Evolutionary conservation across 1,140 invertebrate genomes (phyloP).

Genomic region (Physella acuta): DNA sequence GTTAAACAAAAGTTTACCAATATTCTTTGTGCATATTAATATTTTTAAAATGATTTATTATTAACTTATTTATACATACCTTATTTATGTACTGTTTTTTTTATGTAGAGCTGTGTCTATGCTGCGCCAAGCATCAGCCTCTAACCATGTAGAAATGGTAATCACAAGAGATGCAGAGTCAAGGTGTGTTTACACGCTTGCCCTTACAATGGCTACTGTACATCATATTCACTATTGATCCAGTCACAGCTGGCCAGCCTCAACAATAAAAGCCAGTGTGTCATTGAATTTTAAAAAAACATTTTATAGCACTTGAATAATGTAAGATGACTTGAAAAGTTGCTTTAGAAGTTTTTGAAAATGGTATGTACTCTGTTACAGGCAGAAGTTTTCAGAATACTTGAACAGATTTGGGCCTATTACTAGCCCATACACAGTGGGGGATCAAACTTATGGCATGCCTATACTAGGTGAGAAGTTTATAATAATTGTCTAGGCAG

Average conservation of each 20-base stretch:
- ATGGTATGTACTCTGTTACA: no score
- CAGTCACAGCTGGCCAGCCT: no score
- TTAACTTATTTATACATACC: no score
- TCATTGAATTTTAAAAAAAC: not conserved
- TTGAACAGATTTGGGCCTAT: slow-evolving; percentile 1
- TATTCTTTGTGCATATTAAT: no score
- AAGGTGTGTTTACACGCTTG: slow-evolving; percentile 34
- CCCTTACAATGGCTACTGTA: no score
- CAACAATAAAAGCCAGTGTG: no score
- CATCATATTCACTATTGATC: no score
- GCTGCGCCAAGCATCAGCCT: slow-evolving; percentile 47
- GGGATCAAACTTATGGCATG: not conserved
- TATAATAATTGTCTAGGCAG: no score
- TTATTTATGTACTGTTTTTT: not conserved
- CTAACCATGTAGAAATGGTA: slow-evolving; percentile 49
- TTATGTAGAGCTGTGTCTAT: slow-evolving; percentile 48
- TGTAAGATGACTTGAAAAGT: no score
- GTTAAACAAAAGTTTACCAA: no score
- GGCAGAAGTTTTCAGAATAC: slow-evolving; percentile 15
- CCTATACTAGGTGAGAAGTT: slow-evolving; percentile 3
- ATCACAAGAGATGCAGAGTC: slow-evolving; percentile 49
- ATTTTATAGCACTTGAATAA: not conserved
- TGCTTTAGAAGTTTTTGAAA: no score
- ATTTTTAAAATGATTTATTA: no score
- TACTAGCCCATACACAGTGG: not conserved